Base-by-base conservation (phyloP, 1,140 invertebrate species). In the Drosophila virilis region DNA sequence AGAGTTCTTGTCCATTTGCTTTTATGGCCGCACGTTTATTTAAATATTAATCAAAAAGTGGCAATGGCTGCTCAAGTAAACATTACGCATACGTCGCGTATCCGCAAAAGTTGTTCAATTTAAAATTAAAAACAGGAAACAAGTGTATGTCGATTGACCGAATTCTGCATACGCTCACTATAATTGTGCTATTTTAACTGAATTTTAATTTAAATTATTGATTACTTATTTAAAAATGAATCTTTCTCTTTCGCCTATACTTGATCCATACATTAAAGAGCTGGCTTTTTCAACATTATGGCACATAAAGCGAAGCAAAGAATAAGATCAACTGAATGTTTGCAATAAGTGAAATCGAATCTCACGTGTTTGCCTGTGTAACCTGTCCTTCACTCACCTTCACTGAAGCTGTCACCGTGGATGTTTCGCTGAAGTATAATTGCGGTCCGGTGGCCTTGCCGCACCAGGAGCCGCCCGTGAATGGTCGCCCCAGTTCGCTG, bases 371-470 rank as follows among this genome's bases (percentile, higher is more conserved):
- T 33, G 35, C 8, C 43, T 17, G 12, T 17, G 12, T 33, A 8
- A 5, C 33, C 17, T 28, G 22, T 52, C 17, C 33, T 74, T 43
- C 22, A 83, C 91, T 91, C 77, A 92, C 92, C 90, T 95, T 95
- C 12, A 97, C 94, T 9, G 96, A 96, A 0, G 95, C 95, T 9
- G 96, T 96, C 42, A 97, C 95, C 3, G 96, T 97, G 64, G 95
- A 95, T 38, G 96, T 96, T 93, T 97, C 96, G 85, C 96, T 97
- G 93, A 96, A 97, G 92, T 97, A 97, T n/a, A 96, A 95, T 43
- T 96, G 96, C 35, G 95, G 94, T 48, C 95, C 95, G 3, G 95
- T 94, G 10, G 96, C 95, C 28, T 94, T 93, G 22, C 96, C 96
- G 81, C 96, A 97, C 96, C 96, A 97, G 3, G 95, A 97, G 52